Percentiles rank a stretch among this genome's conserved stretches.
Evolutionary conservation across 1,140 invertebrate genomes (phyloP).

Genomic region (Carposina sasakii): DNA sequence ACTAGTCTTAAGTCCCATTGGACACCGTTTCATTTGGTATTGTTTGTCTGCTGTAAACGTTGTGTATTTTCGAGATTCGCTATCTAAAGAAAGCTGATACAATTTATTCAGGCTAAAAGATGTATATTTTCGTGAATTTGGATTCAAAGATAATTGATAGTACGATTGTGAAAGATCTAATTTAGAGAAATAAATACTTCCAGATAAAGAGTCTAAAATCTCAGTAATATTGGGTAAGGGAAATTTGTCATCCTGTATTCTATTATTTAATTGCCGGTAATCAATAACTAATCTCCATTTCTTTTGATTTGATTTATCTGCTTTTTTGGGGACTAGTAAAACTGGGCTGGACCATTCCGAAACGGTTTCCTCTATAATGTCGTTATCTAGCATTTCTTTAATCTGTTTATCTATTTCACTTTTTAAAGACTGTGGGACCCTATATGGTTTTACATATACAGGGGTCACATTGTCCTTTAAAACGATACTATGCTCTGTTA

Average conservation of each 20-base stretch:
- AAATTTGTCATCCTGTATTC: slow-evolving; percentile 18
- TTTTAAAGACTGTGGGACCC: slow-evolving; percentile 2
- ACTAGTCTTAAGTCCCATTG: background rate
- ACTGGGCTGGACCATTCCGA: slow-evolving; percentile 9
- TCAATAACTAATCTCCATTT: slow-evolving; percentile 35
- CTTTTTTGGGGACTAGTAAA: slow-evolving; percentile 9
- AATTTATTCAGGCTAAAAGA: background rate
- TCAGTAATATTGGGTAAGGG: slow-evolving; percentile 16
- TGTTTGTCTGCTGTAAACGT: slow-evolving; percentile 4
- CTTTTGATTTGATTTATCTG: background rate
- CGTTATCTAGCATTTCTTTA: slow-evolving; percentile 6
- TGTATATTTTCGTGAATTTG: too few relatives aligned
- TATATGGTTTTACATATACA: slow-evolving; percentile 9
- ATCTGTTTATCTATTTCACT: slow-evolving; percentile 8
- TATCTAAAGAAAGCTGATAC: background rate
- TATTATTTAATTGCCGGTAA: slow-evolving; percentile 50
- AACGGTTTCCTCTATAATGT: background rate
- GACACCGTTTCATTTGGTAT: slow-evolving; percentile 1
- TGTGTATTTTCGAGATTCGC: slow-evolving; percentile 3
- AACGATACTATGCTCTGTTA: background rate
- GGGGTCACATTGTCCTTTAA: slow-evolving; percentile 1
- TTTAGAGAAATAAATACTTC: slow-evolving; percentile 4
- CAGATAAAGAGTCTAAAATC: slow-evolving; percentile 5
- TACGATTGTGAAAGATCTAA: slow-evolving; percentile 1
- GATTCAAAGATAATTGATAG: too few relatives aligned